Evolutionary conservation across 1,140 invertebrate genomes (phyloP), one percentile per base, ranked within the genome.

Genomic region (Campodea augens): DNA sequence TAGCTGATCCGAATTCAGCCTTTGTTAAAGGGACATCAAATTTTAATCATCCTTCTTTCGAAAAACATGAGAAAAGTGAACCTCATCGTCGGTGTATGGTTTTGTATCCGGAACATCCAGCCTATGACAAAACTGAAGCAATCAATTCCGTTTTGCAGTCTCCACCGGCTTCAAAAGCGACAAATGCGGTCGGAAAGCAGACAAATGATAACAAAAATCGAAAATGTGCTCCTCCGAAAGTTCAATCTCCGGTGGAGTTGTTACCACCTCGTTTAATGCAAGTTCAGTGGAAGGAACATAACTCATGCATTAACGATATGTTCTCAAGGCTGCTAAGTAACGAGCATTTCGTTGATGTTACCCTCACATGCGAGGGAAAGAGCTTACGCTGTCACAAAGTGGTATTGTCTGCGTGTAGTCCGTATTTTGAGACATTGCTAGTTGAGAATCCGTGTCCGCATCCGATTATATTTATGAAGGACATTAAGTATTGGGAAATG

Each of bases 241-340:
- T n/a, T n/a, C n/a, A n/a, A n/a, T n/a, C n/a, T n/a, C n/a, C n/a
- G n/a, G n/a, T n/a, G n/a, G n/a, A n/a, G n/a, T n/a, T n/a, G n/a
- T n/a, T n/a, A n/a, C n/a, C n/a, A n/a, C n/a, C n/a, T 15, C 27
- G 15, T 10, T 15, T 32, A 15, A 7, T 32, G 7, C 27, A 32
- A 15, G 15, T 32, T 15, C 27, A 32, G 7, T 32, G 27, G 27
- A 32, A 32, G 27, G 27, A 32, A 15, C 27, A 32, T 32, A 10
- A 7, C 27, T 15, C 15, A 15, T 32, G 27, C 51, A 60, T 67
- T 45, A 57, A 63, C 38, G 57, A 58, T 44, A 60, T 63, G 47
- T 63, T 67, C 50, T 60, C 64, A 46, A 59, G 60, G 43, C 53
- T 67, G 7, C 50, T 61, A 13, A 53, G 54, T 43, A 55, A 58